Base-by-base conservation (phyloP, 2,888 invertebrate genomes). In the Actias luna region DNA sequence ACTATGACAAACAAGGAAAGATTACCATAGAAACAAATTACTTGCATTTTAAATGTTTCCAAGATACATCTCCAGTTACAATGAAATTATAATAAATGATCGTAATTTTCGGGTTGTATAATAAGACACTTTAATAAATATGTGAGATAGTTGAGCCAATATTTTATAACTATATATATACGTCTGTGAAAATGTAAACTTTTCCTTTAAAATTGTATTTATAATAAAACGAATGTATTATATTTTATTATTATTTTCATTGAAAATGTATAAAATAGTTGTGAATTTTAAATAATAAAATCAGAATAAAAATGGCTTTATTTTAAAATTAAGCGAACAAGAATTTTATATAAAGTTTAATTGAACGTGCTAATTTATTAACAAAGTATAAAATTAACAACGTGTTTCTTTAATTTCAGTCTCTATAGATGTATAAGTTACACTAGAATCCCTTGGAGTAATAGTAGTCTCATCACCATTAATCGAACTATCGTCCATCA, bases 371-470 rank as follows among this genome's bases (percentile, higher is more conserved):
- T 39, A 39, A 1, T 10, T 10, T 10, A 12, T 25, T 50, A 2
- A 12, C 12, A 12, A 22, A 25, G 12, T 50, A 5, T n/a, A 29
- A 55, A 8, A 59, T 61, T 74, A 89, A 70, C 85, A 88, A 66
- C 80, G 82, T 71, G 91, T 91, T 67, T 88, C 88, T 68, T 76
- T 77, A 25, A 85, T 62, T 68, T 80, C 82, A 60, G 70, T 72
- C 59, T 81, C 83, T 60, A 79, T 78, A 25, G 81, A 80, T 35
- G 64, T 62, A 64, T 67, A 73, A 64, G 75, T 80, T 12, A 62
- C 61, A 66, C 71, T 69, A 58, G 46, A 50, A 25, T 83, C 78
- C 58, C 64, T 67, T 31, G 76, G 72, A 5, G 72, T 71, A 16
- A 67, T 63, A 5, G 71, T 70, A 62, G 71, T 22, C 2, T 68